These are phyloP conservation scores for Lasioglossum villosulum DNA, from an alignment of 2,888 invertebrate genomes.

Conservation along the genomic window DNA sequence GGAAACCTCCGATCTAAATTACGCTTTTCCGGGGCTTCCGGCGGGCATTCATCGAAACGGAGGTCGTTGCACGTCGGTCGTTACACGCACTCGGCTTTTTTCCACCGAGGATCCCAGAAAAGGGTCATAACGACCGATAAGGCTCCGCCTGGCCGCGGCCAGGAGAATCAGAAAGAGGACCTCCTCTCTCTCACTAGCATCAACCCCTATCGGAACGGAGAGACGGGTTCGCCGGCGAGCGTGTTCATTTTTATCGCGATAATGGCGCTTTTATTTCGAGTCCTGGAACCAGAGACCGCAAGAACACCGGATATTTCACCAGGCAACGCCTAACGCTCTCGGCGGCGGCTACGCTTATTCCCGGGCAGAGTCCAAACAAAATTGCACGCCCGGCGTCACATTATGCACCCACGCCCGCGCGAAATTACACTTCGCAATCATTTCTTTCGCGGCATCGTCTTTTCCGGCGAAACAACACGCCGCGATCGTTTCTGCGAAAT, in stretches of 20 bases:
- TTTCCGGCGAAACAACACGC: slow-evolving; percentile 26
- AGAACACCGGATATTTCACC: slow-evolving; percentile 27
- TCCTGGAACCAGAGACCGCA: not conserved
- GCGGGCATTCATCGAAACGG: slow-evolving; percentile 19
- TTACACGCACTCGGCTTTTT: slow-evolving; percentile 23
- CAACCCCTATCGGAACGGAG: not conserved
- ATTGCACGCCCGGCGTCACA: slow-evolving; percentile 52
- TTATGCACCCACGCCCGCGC: slow-evolving; percentile 62
- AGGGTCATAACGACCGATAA: not conserved
- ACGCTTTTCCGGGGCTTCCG: not conserved
- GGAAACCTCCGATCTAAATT: not conserved
- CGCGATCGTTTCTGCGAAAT: slow-evolving; percentile 20
- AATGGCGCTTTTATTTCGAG: slow-evolving; percentile 38
- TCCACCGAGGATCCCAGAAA: not conserved
- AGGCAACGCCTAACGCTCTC: slow-evolving; percentile 47
- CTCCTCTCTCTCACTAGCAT: not conserved
- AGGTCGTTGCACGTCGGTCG: slow-evolving; percentile 35
- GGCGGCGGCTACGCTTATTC: slow-evolving; percentile 44
- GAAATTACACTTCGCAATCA: slow-evolving; percentile 50
- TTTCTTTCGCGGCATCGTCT: slow-evolving; percentile 53
- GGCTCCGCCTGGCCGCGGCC: not conserved
- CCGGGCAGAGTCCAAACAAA: slow-evolving; percentile 49
- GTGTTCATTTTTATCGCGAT: slow-evolving; percentile 51
- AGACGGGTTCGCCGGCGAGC: not conserved
- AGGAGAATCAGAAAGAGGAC: not conserved